Percentiles rank a stretch among this genome's conserved stretches.
Conservation (phyloP, 2,797 vertebrate genomes). For the Limnodromus scolopaceus region DNA sequence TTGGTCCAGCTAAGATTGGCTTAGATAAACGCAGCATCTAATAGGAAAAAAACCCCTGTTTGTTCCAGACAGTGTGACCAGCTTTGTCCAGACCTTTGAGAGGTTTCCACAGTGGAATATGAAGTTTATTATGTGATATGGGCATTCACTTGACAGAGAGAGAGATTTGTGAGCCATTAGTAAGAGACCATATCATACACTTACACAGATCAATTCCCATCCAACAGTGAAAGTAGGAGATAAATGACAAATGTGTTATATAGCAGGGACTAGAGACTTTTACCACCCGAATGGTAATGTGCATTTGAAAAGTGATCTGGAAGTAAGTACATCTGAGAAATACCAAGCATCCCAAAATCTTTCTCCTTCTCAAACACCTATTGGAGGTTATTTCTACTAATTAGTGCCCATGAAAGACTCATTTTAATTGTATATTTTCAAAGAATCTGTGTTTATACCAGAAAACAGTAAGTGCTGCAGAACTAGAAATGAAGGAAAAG, state of each 20-base stretch:
- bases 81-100: neutral
- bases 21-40: neutral
- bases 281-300: neutral
- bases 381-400: neutral
- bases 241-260: neutral
- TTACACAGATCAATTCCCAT: neutral
- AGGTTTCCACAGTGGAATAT: neutral
- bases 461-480: neutral
- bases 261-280: neutral
- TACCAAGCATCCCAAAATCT: neutral
- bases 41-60: neutral
- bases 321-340: neutral
- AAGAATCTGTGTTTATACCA: neutral
- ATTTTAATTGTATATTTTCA: neutral
- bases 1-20: neutral
- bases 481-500: neutral
- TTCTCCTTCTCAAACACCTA: neutral
- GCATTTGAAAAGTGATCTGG: neutral
- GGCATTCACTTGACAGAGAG: neutral
- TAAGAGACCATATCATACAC: neutral
- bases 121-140: neutral
- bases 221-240: neutral
- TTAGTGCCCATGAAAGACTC: neutral
- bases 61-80: neutral
- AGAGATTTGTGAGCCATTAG: constrained; percentile 34